Evolutionary conservation across 2,888 invertebrate genomes (phyloP).

Genomic region (Acanthosepion pharaonis): DNA sequence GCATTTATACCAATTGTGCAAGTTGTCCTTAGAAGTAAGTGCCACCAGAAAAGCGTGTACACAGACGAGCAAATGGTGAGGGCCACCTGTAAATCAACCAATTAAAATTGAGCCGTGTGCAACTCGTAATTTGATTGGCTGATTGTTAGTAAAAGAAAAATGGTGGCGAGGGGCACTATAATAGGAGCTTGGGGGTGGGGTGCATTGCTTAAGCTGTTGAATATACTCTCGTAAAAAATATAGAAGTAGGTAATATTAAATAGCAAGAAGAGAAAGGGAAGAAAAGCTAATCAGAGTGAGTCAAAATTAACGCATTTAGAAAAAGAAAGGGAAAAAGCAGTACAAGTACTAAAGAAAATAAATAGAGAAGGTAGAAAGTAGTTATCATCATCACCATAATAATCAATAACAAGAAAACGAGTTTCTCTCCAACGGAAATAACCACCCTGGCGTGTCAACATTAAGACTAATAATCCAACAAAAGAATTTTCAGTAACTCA

Average conservation of each 20-base stretch:
- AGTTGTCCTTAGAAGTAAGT: neutral
- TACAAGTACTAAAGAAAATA: neutral
- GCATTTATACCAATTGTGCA: neutral
- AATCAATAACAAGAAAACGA: neutral
- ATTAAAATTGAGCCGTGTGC: neutral
- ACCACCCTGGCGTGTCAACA: neutral
- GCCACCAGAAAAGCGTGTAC: neutral
- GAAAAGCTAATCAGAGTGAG: neutral
- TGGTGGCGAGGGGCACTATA: neutral
- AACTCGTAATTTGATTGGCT: conserved; percentile 6
- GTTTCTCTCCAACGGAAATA: conserved; percentile 16
- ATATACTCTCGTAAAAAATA: neutral
- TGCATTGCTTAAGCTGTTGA: conserved; percentile 20
- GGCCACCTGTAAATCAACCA: conserved; percentile 33
- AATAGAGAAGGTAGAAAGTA: neutral
- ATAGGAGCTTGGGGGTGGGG: neutral
- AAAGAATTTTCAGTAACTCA: neutral
- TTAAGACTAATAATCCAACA: neutral
- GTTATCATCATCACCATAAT: neutral
- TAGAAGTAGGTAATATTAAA: neutral
- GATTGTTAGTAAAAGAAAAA: neutral
- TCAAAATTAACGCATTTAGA: neutral
- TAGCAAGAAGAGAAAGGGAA: neutral
- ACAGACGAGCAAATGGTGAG: neutral
- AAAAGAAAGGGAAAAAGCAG: neutral